Conservation (phyloP, 2,113 vertebrate species). For the Atrichornis clamosus region DNA sequence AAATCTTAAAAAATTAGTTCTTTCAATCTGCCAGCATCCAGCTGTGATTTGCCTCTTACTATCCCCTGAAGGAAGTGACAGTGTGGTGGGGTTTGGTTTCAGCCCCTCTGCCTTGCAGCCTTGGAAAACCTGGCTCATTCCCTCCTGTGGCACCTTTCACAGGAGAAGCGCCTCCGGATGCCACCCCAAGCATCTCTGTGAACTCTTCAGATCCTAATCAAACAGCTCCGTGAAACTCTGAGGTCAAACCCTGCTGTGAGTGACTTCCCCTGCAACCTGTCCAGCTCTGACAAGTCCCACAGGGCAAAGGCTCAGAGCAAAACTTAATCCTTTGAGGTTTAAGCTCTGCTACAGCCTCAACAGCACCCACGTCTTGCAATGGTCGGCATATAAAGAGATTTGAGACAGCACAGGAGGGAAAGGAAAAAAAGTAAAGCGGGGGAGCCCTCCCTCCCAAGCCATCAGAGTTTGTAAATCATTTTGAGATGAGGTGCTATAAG, state of each 20-base stretch:
- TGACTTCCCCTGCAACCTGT: neutral
- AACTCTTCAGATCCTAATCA: neutral
- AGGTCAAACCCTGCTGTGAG: neutral
- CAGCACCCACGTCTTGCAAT: neutral
- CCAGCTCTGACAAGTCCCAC: neutral
- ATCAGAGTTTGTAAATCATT: constrained; percentile 32
- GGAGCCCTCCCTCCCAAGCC: neutral
- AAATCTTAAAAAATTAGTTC: neutral
- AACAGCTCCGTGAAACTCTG: neutral
- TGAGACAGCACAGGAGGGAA: neutral
- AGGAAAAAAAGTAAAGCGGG: neutral
- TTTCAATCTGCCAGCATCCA: neutral
- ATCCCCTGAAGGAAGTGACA: neutral
- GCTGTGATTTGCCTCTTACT: neutral
- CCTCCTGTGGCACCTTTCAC: neutral
- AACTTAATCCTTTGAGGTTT: neutral
- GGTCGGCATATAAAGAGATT: neutral
- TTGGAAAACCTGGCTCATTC: neutral
- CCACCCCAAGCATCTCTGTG: neutral
- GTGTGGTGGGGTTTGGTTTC: neutral
- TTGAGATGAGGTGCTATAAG: constrained; percentile 6
- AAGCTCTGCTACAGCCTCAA: neutral
- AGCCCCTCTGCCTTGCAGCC: neutral
- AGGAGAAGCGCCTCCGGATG: neutral
- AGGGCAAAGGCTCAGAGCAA: neutral